A percentile compares a stretch with the other conserved stretches of the same genome.
These are phyloP conservation scores for Ceryle rudis DNA, from an alignment of 2,797 vertebrate genomes.

Conservation along the genomic window DNA sequence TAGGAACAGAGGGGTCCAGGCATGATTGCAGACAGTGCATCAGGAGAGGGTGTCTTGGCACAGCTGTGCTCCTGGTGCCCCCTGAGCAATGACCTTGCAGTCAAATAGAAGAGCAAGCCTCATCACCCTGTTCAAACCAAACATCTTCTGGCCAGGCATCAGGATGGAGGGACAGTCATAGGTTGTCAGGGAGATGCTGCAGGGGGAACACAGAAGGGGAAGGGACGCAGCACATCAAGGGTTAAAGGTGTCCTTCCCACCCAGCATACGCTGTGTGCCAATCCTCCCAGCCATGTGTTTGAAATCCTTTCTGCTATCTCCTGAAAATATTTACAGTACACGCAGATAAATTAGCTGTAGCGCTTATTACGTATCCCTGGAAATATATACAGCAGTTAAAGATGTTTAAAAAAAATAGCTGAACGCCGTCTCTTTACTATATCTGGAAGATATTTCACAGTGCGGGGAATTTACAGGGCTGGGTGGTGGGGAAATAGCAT, in stretches of 20 bases:
- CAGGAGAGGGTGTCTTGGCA: not conserved
- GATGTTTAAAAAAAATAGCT: constrained; percentile 71
- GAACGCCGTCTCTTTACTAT: constrained; percentile 68
- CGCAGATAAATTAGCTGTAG: constrained; percentile 75
- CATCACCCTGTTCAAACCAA: not conserved
- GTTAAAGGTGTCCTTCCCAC: constrained; percentile 59
- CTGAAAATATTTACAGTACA: constrained; percentile 76
- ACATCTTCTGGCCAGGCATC: not conserved
- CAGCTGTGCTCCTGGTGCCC: not conserved
- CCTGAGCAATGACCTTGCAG: not conserved
- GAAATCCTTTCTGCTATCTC: constrained; percentile 76
- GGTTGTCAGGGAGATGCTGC: not conserved
- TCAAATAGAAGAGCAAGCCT: not conserved
- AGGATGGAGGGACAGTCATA: not conserved
- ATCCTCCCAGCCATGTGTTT: constrained; percentile 73
- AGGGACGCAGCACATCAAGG: accelerated
- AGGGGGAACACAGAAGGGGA: not conserved
- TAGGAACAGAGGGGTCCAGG: not conserved
- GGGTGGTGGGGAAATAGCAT: constrained; percentile 41
- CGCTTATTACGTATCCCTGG: constrained; percentile 69
- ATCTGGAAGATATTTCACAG: constrained; percentile 75
- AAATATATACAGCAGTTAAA: constrained; percentile 75
- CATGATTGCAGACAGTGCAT: accelerated
- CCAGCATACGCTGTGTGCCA: constrained; percentile 27
- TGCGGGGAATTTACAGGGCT: constrained; percentile 55